phyloP scores from a whole-genome alignment of 2,113 vertebrate species.

The Perca schrenkii region DNA sequence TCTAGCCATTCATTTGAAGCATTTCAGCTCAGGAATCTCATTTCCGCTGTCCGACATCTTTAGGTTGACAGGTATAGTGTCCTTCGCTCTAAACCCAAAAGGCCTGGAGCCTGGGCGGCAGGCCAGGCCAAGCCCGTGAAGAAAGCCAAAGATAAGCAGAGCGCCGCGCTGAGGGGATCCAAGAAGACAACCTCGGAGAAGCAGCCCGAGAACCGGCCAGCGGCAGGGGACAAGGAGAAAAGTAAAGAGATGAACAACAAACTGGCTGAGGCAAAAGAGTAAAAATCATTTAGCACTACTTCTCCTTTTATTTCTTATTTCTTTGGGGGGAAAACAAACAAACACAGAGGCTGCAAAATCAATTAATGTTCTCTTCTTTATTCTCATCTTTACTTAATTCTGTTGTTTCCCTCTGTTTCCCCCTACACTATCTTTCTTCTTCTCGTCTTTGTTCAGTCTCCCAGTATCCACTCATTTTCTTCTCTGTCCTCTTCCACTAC shows the following conservation, averaged over 20 bases:
- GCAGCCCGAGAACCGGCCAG: slow-evolving; percentile 83
- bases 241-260: slow-evolving; percentile 99
- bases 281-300: slow-evolving; percentile 92
- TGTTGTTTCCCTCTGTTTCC: slow-evolving; percentile 22
- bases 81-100: slow-evolving; percentile 95
- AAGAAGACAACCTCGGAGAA: slow-evolving; percentile 91
- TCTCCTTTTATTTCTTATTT: slow-evolving; percentile 83
- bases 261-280: slow-evolving; percentile 99
- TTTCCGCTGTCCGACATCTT: slow-evolving; percentile 59
- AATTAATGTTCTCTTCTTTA: slow-evolving; percentile 87
- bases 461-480: slow-evolving; percentile 18
- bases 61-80: slow-evolving; percentile 93
- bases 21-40: slow-evolving; percentile 60
- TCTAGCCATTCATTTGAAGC: not conserved
- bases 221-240: slow-evolving; percentile 92
- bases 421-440: slow-evolving; percentile 19
- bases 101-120: slow-evolving; percentile 83
- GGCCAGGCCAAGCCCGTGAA: slow-evolving; percentile 89
- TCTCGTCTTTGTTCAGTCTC: slow-evolving; percentile 27
- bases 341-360: slow-evolving; percentile 94
- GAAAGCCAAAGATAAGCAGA: slow-evolving; percentile 98
- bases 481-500: slow-evolving; percentile 53
- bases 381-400: slow-evolving; percentile 34
- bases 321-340: slow-evolving; percentile 28
- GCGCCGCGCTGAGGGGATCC: slow-evolving; percentile 83